These are phyloP conservation scores for Hydropsyche betteni DNA, from an alignment of 2,888 invertebrate species.

Conservation along the genomic window DNA sequence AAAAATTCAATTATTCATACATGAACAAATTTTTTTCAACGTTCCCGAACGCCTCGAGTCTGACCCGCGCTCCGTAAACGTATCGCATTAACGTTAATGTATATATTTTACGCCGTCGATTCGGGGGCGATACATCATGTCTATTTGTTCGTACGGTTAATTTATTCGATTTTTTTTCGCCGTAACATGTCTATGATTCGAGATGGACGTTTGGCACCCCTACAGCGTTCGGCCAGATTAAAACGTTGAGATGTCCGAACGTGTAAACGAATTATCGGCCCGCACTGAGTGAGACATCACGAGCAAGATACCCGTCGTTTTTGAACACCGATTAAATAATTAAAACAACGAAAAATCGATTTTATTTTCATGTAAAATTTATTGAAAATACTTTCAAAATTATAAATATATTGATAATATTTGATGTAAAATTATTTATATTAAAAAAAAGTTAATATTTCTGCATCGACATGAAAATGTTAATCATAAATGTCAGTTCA, in stretches of 20 bases:
- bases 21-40: not conserved
- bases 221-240: slow-evolving; percentile 17
- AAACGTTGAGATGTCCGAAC: slow-evolving; percentile 32
- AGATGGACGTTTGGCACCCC: not conserved
- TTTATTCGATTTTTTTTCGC: slow-evolving; percentile 1
- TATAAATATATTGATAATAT: too few species aligned
- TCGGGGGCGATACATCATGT: slow-evolving; percentile 10
- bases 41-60: not conserved
- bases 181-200: not conserved
- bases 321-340: too few species aligned
- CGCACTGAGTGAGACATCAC: slow-evolving; percentile 42
- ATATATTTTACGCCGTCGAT: slow-evolving; percentile 27
- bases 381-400: too few species aligned
- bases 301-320: not conserved
- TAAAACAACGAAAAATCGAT: too few species aligned
- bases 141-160: slow-evolving; percentile 16
- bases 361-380: too few species aligned
- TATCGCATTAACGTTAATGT: slow-evolving; percentile 38
- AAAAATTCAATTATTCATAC: slow-evolving; percentile 8
- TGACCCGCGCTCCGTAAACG: not conserved
- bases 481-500: too few species aligned
- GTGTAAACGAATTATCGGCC: slow-evolving; percentile 46
- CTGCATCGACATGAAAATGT: too few species aligned
- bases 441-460: too few species aligned
- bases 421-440: too few species aligned